A percentile compares a stretch with the other conserved stretches of the same genome.
Conservation (phyloP, 1,140 invertebrate genomes). For the Hycleus phaleratus region DNA sequence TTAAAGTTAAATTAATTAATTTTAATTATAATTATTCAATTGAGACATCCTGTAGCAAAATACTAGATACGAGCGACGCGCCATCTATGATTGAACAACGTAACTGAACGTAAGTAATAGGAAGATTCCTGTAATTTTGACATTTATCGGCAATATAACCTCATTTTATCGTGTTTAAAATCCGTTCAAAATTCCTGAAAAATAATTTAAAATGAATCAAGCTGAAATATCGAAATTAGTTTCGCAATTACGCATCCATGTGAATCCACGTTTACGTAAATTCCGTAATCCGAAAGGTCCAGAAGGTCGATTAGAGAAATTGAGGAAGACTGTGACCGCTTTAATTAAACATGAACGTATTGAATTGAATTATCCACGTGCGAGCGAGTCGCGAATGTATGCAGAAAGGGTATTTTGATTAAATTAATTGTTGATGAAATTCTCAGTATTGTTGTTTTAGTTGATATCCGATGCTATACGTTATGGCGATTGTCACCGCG, state of each 20-base stretch:
- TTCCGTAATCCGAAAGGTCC: conserved; percentile 63
- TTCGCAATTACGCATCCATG: conserved; percentile 60
- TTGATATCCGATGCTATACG: conserved; percentile 82
- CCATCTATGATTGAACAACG: too few species aligned
- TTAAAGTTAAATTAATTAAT: too few species aligned
- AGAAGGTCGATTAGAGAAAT: conserved; percentile 64
- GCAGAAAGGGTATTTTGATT: conserved; percentile 56
- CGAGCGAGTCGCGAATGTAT: conserved; percentile 82
- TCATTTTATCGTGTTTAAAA: too few species aligned
- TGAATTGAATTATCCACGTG: conserved; percentile 67
- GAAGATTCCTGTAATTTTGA: too few species aligned
- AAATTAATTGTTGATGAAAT: not conserved
- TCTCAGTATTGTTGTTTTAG: conserved; percentile 47
- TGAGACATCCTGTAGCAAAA: too few species aligned
- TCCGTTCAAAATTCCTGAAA: too few species aligned
- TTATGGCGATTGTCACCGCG: conserved; percentile 72
- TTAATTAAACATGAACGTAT: conserved; percentile 84
- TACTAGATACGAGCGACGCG: too few species aligned
- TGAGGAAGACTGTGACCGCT: conserved; percentile 75
- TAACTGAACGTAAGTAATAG: too few species aligned
- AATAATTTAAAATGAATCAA: conserved; percentile 57
- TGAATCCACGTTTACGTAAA: conserved; percentile 50
- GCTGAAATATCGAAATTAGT: conserved; percentile 64
- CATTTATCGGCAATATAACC: too few species aligned
- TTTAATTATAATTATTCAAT: too few species aligned